Conservation (phyloP, 1,140 invertebrate genomes). For the Drosophila pandora region DNA sequence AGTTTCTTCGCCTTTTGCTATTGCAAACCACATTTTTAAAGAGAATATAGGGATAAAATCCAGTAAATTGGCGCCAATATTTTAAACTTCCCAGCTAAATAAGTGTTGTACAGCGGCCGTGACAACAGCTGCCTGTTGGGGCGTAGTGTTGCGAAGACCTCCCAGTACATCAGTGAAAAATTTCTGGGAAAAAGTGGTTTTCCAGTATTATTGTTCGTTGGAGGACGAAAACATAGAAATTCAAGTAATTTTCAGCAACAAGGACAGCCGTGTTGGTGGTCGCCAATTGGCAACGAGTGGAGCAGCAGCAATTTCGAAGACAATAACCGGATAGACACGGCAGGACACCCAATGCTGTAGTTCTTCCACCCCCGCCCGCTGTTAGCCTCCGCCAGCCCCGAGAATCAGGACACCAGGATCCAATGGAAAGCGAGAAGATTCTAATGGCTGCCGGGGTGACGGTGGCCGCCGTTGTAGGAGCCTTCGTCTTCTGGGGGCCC, state of each 20-base stretch:
- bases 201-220: background rate
- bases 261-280: background rate
- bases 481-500: slow-evolving; percentile 92
- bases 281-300: background rate
- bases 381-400: background rate
- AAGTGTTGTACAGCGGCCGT: background rate
- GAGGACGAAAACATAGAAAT: background rate
- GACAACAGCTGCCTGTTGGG: background rate
- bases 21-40: background rate
- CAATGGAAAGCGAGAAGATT: slow-evolving; percentile 83
- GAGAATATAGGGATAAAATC: no score
- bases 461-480: slow-evolving; percentile 90
- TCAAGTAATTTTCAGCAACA: background rate
- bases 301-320: background rate
- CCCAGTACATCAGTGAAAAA: background rate
- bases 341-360: slow-evolving; percentile 12
- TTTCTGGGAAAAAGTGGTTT: background rate
- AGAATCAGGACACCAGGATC: background rate
- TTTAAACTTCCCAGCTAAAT: background rate
- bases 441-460: slow-evolving; percentile 89
- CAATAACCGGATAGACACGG: background rate
- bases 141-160: background rate
- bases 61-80: background rate
- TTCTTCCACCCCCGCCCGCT: slow-evolving; percentile 1
- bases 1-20: background rate